phyloP scores from a whole-genome alignment of 2,888 invertebrate species.

The Pyralis farinalis region DNA sequence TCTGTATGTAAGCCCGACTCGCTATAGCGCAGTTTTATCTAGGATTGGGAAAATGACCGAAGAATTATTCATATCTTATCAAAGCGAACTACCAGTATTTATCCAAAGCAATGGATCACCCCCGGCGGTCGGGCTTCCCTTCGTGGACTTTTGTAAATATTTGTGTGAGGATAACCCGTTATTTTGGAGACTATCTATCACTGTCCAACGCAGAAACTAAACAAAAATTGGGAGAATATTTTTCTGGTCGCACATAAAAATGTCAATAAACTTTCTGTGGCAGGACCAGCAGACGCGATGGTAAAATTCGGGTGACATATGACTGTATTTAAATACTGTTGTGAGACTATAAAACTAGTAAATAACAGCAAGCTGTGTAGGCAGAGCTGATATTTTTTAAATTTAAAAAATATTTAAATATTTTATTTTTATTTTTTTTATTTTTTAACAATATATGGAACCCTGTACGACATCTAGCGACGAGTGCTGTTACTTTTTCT shows the following conservation, averaged over 20 bases:
- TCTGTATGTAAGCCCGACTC: too few species aligned
- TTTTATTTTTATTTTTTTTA: too few species aligned
- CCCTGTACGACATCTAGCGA: too few species aligned
- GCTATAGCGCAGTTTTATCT: too few species aligned
- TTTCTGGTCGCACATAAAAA: constrained; percentile 28
- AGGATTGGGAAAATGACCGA: not conserved
- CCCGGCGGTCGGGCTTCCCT: constrained; percentile 24
- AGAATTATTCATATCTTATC: not conserved
- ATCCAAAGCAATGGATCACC: constrained; percentile 39
- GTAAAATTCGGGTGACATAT: constrained; percentile 1
- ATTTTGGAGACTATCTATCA: constrained; percentile 52
- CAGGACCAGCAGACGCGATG: not conserved
- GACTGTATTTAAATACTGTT: too few species aligned
- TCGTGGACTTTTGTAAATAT: constrained; percentile 46
- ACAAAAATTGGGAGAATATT: constrained; percentile 39
- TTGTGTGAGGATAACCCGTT: constrained; percentile 46
- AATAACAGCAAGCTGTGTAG: too few species aligned
- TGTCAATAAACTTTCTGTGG: constrained; percentile 27
- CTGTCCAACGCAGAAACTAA: constrained; percentile 45
- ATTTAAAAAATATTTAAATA: too few species aligned
- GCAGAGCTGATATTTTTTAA: too few species aligned
- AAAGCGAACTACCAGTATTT: constrained; percentile 17
- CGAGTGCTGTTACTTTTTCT: too few species aligned
- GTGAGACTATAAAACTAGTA: too few species aligned
- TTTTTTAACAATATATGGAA: too few species aligned